phyloP scores from a whole-genome alignment of 2,888 invertebrate genomes.

The Prosopocoilus inquinatus region DNA sequence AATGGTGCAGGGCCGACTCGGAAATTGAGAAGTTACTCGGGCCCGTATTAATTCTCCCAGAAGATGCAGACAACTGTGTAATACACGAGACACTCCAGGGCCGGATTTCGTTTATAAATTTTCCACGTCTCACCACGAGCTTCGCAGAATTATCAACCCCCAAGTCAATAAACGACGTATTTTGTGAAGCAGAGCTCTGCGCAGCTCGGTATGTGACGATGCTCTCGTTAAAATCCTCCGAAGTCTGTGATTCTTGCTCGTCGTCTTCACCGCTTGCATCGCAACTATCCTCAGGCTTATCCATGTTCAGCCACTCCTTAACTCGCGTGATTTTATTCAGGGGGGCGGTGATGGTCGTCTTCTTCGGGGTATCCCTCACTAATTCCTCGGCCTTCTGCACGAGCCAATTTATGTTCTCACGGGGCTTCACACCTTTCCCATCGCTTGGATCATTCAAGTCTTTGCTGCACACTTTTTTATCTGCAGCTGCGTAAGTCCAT shows the following conservation, averaged over 20 bases:
- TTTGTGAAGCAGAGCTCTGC: constrained; percentile 40
- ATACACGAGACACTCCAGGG: constrained; percentile 90
- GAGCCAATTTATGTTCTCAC: constrained; percentile 66
- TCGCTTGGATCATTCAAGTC: constrained; percentile 27
- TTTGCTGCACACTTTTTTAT: constrained; percentile 36
- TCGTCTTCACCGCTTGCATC: constrained; percentile 90
- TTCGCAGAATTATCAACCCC: constrained; percentile 45
- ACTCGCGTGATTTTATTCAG: constrained; percentile 64
- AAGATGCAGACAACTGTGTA: constrained; percentile 55
- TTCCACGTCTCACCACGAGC: constrained; percentile 63
- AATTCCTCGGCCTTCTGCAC: constrained; percentile 80
- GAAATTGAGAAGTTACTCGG: constrained; percentile 75
- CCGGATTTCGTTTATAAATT: constrained; percentile 59
- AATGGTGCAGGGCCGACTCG: constrained; percentile 76
- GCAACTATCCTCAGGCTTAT: constrained; percentile 71
- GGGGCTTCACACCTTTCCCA: constrained; percentile 42
- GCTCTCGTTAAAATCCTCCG: constrained; percentile 76
- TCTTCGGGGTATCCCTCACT: constrained; percentile 57
- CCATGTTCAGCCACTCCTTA: constrained; percentile 68
- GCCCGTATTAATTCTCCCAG: constrained; percentile 15
- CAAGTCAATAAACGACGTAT: constrained; percentile 44
- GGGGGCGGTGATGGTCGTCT: constrained; percentile 34
- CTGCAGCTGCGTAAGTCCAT: constrained; percentile 65
- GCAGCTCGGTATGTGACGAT: constrained; percentile 63
- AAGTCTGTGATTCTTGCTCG: constrained; percentile 71